Percentiles rank a stretch among this genome's conserved stretches.
Evolutionary conservation across 2,797 vertebrate genomes (phyloP).

Genomic region (Tamandua tetradactyla): DNA sequence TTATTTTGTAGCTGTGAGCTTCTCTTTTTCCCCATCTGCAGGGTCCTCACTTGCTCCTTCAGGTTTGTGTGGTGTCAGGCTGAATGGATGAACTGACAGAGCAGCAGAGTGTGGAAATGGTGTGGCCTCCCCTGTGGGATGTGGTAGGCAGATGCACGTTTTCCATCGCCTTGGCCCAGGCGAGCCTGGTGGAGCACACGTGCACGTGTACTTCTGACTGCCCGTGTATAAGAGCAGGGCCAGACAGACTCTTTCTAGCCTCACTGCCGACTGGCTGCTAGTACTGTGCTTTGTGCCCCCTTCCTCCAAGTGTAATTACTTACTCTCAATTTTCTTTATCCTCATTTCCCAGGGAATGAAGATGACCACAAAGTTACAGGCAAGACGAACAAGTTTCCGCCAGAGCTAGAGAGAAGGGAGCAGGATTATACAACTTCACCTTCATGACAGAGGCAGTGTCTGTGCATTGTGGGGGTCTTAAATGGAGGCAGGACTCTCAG

Average conservation of each 20-base stretch:
- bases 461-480: accelerated
- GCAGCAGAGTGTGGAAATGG: neutral
- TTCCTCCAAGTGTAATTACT: slow-evolving; percentile 78
- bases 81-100: no score
- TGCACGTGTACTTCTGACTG: accelerated
- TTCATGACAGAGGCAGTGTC: accelerated
- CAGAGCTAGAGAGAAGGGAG: slow-evolving; percentile 88
- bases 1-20: neutral
- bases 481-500: accelerated
- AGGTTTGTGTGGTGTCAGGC: neutral
- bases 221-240: accelerated
- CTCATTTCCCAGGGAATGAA: slow-evolving; percentile 99
- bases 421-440: neutral
- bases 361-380: slow-evolving; percentile 93
- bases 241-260: accelerated
- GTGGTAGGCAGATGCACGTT: neutral
- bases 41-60: neutral
- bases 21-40: neutral
- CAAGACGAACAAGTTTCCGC: slow-evolving; percentile 92
- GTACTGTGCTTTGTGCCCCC: accelerated
- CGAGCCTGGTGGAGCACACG: accelerated
- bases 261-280: no score
- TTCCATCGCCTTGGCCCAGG: accelerated
- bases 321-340: slow-evolving; percentile 99
- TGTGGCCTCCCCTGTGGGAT: neutral